Conservation (phyloP, 2,113 vertebrate genomes). For the Campylorhamphus procurvoides region DNA sequence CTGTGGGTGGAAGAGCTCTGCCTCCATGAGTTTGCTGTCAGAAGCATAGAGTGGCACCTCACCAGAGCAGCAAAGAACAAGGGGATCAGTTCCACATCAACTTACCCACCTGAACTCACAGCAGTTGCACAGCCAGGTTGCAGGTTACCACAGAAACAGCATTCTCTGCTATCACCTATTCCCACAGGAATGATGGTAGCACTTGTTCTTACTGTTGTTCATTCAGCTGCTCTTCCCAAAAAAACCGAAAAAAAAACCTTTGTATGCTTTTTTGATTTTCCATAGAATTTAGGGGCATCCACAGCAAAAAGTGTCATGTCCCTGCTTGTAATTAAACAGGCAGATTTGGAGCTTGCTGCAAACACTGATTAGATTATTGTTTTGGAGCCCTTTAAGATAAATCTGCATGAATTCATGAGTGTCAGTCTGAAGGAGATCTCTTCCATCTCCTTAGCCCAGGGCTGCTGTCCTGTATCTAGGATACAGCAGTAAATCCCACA, state of each 20-base stretch:
- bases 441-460: neutral
- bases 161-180: neutral
- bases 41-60: neutral
- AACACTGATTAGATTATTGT: neutral
- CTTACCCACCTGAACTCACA: neutral
- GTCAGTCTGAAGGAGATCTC: neutral
- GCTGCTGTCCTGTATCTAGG: neutral
- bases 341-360: slow-evolving; percentile 1
- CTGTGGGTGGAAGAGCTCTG: neutral
- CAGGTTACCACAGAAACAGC: slow-evolving; percentile 7
- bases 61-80: neutral
- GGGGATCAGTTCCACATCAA: neutral
- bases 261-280: neutral
- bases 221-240: neutral
- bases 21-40: rapidly evolving
- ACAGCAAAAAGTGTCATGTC: neutral
- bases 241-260: neutral
- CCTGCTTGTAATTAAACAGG: neutral
- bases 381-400: neutral
- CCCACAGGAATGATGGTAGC: neutral
- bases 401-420: neutral
- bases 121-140: neutral
- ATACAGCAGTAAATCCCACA: slow-evolving; percentile 14
- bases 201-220: neutral
- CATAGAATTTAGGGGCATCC: neutral